phyloP scores from a whole-genome alignment of 2,113 vertebrate species.

The Platycercus adscitus region DNA sequence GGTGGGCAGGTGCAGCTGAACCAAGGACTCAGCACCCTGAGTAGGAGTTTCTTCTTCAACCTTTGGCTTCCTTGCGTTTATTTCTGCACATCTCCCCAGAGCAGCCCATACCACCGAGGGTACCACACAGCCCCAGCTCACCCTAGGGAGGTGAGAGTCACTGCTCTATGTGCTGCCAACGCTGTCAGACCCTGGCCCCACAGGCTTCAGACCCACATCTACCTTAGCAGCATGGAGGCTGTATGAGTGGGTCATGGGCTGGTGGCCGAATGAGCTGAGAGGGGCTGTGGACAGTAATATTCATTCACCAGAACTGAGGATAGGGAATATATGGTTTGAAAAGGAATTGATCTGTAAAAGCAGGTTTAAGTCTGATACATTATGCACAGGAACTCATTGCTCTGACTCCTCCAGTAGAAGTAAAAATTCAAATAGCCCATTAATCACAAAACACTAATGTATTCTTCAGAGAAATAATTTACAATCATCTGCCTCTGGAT shows the following conservation, averaged over 20 bases:
- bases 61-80: not conserved
- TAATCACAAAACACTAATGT: not conserved
- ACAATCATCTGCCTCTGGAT: not conserved
- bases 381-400: not conserved
- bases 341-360: not conserved
- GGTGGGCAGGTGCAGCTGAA: accelerated
- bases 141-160: accelerated
- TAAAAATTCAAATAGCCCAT: conserved; percentile 6
- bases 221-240: not conserved
- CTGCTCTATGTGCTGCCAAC: accelerated
- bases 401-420: not conserved
- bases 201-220: accelerated
- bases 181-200: accelerated
- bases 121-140: not conserved
- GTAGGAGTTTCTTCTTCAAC: not conserved
- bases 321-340: not conserved
- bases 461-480: conserved; percentile 31
- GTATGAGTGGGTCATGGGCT: accelerated
- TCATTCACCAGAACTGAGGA: not conserved
- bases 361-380: not conserved
- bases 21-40: no score
- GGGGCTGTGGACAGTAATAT: accelerated
- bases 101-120: accelerated
- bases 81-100: not conserved
- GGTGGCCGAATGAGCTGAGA: accelerated